Evolutionary conservation across 2,797 vertebrate species (phyloP), one percentile per base, ranked within the genome.

Genomic region (Acanthis flammea): DNA sequence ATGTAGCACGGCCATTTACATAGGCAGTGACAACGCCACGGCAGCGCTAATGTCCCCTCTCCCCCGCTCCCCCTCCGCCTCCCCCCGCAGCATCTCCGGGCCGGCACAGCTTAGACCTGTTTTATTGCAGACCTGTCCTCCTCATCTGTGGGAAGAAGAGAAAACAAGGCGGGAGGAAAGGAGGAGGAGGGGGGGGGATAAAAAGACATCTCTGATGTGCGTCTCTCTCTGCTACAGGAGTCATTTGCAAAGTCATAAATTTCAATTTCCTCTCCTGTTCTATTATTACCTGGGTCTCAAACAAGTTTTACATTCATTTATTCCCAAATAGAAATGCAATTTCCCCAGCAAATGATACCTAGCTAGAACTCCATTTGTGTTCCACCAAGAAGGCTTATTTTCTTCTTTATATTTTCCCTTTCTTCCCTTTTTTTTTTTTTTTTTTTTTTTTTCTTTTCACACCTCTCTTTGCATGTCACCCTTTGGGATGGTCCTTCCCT

Each of bases 1-100:
- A 98, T 99, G 98, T 98, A 99, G 98, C 97, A 97, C 98, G 98
- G 97, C 98, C 98, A 98, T 99, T 99, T 99, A 98, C 98, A 99
- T 99, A 97, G 98, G 97, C 97, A 73, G 97, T 98, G 98, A 98
- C 98, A 98, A 98, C 92, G 98, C 97, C 97, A 97, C 97, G 92
- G 97, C 97, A 78, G 91, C 96, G 93, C 98, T 98, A 98, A 99
- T 98, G 96, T 98, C 98, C 97, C 92, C 96, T 85, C 81, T 27
- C 44, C 68, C 96, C 97, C 65, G 82, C 96, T 94, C 96, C 89
- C 91, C 96, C 81, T 33, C 86, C 16, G 19, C 93, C 82, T 90
- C 94, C 95, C 95, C 84, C 68, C 57, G 35, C 96, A 58, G 90
- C 92, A 60, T 72, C 92, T 53, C 86, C 3, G 0, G 88, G 84